Percentiles rank a stretch among this genome's conserved stretches.
Conservation (phyloP, 2,113 vertebrate species). For the Coregonus clupeaformis region DNA sequence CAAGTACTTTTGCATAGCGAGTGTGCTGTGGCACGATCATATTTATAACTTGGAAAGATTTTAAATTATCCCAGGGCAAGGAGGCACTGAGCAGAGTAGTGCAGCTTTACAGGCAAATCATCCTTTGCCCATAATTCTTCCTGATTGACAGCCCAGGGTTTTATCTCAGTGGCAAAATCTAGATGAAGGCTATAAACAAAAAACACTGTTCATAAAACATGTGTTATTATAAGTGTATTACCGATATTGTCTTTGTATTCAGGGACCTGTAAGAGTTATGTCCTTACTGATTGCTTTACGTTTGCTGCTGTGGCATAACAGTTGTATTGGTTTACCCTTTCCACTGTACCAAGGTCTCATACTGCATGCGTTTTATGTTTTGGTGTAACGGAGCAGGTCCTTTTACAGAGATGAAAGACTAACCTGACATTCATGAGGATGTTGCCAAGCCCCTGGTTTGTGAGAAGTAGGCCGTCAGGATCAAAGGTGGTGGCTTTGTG, state of each 20-base stretch:
- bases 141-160: slow-evolving; percentile 48
- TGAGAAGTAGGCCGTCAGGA: neutral
- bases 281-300: slow-evolving; percentile 2
- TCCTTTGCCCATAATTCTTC: slow-evolving; percentile 50
- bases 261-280: slow-evolving; percentile 9
- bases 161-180: slow-evolving; percentile 33
- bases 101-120: slow-evolving; percentile 63
- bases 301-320: slow-evolving; percentile 8
- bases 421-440: slow-evolving; percentile 6
- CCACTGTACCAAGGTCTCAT: slow-evolving; percentile 13
- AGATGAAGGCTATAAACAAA: slow-evolving; percentile 45
- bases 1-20: slow-evolving; percentile 27
- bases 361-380: slow-evolving; percentile 8
- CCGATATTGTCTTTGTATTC: slow-evolving; percentile 15
- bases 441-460: neutral
- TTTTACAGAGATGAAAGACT: slow-evolving; percentile 15
- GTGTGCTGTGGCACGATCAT: slow-evolving; percentile 20
- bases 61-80: slow-evolving; percentile 49
- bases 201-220: slow-evolving; percentile 22
- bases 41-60: slow-evolving; percentile 56
- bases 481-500: neutral
- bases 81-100: slow-evolving; percentile 18
- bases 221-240: slow-evolving; percentile 6
- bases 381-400: slow-evolving; percentile 1
- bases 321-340: slow-evolving; percentile 5